Evolutionary conservation across 2,113 vertebrate species (phyloP).

Genomic region (Talpa occidentalis): DNA sequence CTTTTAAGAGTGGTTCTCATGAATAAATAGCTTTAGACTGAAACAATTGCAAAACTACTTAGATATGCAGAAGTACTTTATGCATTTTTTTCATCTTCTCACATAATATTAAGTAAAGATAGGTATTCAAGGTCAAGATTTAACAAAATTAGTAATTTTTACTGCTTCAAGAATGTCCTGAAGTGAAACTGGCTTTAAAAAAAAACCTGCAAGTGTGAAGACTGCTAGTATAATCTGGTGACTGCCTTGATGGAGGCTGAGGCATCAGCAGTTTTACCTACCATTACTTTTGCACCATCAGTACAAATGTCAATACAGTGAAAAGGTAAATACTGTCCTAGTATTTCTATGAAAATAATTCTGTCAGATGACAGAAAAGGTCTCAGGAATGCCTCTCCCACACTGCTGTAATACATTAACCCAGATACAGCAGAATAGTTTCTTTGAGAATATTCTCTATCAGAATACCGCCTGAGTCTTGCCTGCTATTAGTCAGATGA

Average conservation of each 20-base stretch:
- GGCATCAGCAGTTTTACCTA: background rate
- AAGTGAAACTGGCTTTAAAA: slow-evolving; percentile 7
- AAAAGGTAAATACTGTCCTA: background rate
- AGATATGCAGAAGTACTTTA: background rate
- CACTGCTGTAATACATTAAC: background rate
- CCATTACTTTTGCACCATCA: background rate
- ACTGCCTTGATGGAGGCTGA: background rate
- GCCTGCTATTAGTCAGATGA: background rate
- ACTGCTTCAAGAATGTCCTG: background rate
- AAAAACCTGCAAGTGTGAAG: background rate
- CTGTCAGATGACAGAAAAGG: background rate
- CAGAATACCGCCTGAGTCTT: slow-evolving; percentile 31
- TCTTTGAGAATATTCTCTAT: background rate
- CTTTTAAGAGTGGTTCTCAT: background rate
- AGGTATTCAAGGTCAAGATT: background rate
- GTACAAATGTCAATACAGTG: background rate
- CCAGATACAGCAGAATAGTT: background rate
- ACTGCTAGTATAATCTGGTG: background rate
- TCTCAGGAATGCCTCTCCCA: background rate
- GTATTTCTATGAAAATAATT: background rate
- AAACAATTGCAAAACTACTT: background rate
- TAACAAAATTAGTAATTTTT: background rate
- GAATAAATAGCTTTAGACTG: background rate
- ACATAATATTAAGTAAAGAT: background rate
- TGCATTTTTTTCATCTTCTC: background rate